Conservation (phyloP, 1,140 invertebrate species). For the Pectinophora gossypiella region DNA sequence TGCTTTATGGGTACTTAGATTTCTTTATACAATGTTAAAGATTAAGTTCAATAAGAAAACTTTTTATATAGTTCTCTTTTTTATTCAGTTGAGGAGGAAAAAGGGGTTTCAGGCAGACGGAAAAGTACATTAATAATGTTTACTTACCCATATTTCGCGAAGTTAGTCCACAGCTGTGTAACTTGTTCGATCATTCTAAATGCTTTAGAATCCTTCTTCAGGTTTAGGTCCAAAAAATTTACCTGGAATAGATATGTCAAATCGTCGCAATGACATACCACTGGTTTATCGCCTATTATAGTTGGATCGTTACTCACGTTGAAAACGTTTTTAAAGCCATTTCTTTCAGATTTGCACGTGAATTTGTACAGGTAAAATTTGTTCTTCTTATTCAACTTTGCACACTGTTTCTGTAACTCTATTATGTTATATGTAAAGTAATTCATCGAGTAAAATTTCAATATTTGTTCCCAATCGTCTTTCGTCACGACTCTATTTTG, state of each 20-base stretch:
- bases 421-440: not conserved
- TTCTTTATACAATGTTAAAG: not conserved
- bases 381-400: constrained; percentile 12
- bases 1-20: too few relatives aligned
- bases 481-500: not conserved
- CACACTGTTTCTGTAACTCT: not conserved
- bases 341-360: constrained; percentile 35
- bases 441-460: not conserved
- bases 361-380: constrained; percentile 41
- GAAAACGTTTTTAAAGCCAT: constrained; percentile 10
- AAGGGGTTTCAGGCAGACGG: not conserved
- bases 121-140: not conserved
- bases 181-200: constrained; percentile 32
- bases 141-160: constrained; percentile 42
- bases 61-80: not conserved
- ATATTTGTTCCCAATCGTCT: not conserved
- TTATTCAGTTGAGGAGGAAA: not conserved
- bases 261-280: constrained; percentile 34
- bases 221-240: constrained; percentile 5
- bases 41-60: not conserved
- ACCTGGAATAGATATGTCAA: constrained; percentile 33
- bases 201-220: constrained; percentile 18
- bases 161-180: constrained; percentile 40
- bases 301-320: not conserved
- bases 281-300: not conserved